phyloP scores from a whole-genome alignment of 2,888 invertebrate genomes.

The Chrysomela aeneicollis region DNA sequence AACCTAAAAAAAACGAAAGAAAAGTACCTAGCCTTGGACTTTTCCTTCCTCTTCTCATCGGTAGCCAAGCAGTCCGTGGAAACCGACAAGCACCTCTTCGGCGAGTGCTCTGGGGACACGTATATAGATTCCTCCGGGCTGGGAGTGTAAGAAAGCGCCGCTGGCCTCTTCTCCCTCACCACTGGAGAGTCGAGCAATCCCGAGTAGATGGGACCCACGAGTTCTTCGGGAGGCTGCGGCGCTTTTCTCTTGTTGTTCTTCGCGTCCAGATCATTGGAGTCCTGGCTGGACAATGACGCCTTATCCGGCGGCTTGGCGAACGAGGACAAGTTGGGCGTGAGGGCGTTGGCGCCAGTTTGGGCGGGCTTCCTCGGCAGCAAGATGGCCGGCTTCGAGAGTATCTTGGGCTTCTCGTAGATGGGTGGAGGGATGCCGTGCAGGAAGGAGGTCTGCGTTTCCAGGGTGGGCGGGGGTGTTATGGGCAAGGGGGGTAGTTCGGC shows the following conservation, averaged over 20 bases:
- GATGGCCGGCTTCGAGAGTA: constrained; percentile 74
- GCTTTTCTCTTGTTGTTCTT: constrained; percentile 75
- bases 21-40: constrained; percentile 76
- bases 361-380: constrained; percentile 53
- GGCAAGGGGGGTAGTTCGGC: constrained; percentile 75
- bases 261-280: constrained; percentile 64
- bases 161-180: constrained; percentile 72
- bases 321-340: constrained; percentile 6
- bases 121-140: constrained; percentile 41
- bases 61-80: constrained; percentile 76
- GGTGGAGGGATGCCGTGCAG: constrained; percentile 64
- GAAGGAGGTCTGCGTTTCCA: constrained; percentile 71
- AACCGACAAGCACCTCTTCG: constrained; percentile 74
- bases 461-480: constrained; percentile 71
- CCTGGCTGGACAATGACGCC: constrained; percentile 65
- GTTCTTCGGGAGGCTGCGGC: constrained; percentile 77
- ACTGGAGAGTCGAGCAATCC: constrained; percentile 68
- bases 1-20: too few species aligned
- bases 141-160: constrained; percentile 71
- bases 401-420: constrained; percentile 68
- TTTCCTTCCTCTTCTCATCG: constrained; percentile 68
- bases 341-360: constrained; percentile 18
- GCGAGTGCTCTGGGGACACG: constrained; percentile 70
- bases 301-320: constrained; percentile 44
- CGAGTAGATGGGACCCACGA: constrained; percentile 62